Percentiles rank a stretch among this genome's conserved stretches.
phyloP scores from a whole-genome alignment of 2,888 invertebrate genomes.

The Parnassius glacialis region DNA sequence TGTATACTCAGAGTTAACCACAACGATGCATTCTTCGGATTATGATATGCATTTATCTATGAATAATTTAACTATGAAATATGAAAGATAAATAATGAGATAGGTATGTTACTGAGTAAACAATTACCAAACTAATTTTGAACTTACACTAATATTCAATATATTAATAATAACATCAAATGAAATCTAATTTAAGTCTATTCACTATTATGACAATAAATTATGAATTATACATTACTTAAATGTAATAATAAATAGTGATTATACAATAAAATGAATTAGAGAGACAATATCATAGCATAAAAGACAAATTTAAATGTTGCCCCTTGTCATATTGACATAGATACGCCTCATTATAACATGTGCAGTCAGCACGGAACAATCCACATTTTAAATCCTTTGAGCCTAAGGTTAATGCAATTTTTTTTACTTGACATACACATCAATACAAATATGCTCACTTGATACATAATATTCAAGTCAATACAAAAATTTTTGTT shows the following conservation, averaged over 20 bases:
- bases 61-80: conserved; percentile 72
- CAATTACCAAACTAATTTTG: conserved; percentile 64
- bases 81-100: conserved; percentile 64
- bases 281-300: conserved; percentile 79
- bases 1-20: conserved; percentile 24
- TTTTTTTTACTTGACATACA: conserved; percentile 28
- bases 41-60: conserved; percentile 72
- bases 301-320: conserved; percentile 56
- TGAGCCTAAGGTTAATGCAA: conserved; percentile 28
- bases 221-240: conserved; percentile 77
- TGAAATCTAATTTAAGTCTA: conserved; percentile 74
- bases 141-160: conserved; percentile 74
- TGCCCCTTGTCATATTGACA: conserved; percentile 19
- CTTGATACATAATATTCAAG: conserved; percentile 34
- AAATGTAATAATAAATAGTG: conserved; percentile 79
- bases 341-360: conserved; percentile 10
- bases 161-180: conserved; percentile 76
- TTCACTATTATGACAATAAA: conserved; percentile 76
- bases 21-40: conserved; percentile 24
- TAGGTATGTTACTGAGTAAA: conserved; percentile 60
- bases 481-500: conserved; percentile 38
- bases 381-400: conserved; percentile 23
- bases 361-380: conserved; percentile 23
- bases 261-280: conserved; percentile 73
- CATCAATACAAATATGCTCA: conserved; percentile 36